A percentile compares a stretch with the other conserved stretches of the same genome.
Evolutionary conservation across 2,888 invertebrate genomes (phyloP).

Genomic region (Melipona bicolor): DNA sequence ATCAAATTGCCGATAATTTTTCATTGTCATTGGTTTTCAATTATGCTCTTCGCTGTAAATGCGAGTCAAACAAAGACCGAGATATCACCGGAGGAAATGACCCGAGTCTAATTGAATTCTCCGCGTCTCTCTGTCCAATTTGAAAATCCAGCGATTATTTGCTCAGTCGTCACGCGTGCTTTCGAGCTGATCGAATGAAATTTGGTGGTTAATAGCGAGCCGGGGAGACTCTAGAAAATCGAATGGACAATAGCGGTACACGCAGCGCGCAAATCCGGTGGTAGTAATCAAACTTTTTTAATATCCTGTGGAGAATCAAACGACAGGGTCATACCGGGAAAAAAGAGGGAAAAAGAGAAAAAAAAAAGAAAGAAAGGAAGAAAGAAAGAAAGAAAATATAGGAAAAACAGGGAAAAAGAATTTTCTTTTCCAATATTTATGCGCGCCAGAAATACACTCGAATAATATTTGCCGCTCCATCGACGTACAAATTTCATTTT

Average conservation of each 20-base stretch:
- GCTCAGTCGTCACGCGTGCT: not conserved
- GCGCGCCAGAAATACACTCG: conserved; percentile 17
- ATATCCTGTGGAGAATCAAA: conserved; percentile 49
- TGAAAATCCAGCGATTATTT: not conserved
- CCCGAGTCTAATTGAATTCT: not conserved
- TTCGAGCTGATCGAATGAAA: not conserved
- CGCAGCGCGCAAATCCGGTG: not conserved
- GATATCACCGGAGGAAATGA: not conserved
- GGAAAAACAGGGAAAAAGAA: conserved; percentile 5
- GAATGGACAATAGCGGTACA: conserved; percentile 2
- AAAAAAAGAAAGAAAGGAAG: not conserved
- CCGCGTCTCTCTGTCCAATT: not conserved
- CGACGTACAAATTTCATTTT: conserved; percentile 19
- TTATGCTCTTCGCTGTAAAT: too few species aligned
- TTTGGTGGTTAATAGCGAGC: not conserved
- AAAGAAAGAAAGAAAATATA: too few species aligned
- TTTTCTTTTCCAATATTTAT: conserved; percentile 34
- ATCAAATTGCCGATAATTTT: too few species aligned
- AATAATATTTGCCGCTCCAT: conserved; percentile 43
- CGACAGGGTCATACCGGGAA: not conserved
- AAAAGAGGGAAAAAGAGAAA: not conserved
- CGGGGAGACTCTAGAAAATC: not conserved
- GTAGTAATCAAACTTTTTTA: conserved; percentile 47
- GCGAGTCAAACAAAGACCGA: too few species aligned
- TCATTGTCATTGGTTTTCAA: too few species aligned